Evolutionary conservation across 2,113 vertebrate species (phyloP).

Genomic region (Hiodon alosoides): DNA sequence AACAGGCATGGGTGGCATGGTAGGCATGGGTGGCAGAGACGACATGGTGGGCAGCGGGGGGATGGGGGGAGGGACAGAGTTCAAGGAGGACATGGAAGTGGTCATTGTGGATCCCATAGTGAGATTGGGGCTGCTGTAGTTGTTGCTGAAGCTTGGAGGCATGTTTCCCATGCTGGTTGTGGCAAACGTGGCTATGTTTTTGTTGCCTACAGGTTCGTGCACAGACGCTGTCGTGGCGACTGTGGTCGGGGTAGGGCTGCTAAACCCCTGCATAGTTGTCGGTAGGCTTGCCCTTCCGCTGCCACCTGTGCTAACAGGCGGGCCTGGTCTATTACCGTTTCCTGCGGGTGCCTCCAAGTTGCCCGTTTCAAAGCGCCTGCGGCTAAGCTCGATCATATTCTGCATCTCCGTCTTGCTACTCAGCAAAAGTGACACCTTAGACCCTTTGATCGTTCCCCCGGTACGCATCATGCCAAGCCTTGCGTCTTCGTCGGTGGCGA

Average conservation of each 20-base stretch:
- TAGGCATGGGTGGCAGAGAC: slow-evolving; percentile 86
- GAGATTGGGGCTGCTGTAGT: slow-evolving; percentile 82
- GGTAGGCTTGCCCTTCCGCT: slow-evolving; percentile 66
- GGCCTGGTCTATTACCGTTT: slow-evolving; percentile 75
- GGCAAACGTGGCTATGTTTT: slow-evolving; percentile 76
- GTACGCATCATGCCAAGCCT: slow-evolving; percentile 99
- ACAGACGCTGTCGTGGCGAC: slow-evolving; percentile 76
- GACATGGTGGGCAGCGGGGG: slow-evolving; percentile 84
- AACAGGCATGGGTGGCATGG: slow-evolving; percentile 83
- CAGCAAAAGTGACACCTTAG: slow-evolving; percentile 92
- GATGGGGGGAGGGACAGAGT: slow-evolving; percentile 86
- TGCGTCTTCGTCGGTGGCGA: slow-evolving; percentile 98
- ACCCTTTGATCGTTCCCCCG: slow-evolving; percentile 96
- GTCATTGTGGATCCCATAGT: slow-evolving; percentile 74
- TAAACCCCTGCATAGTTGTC: slow-evolving; percentile 82
- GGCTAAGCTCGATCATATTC: slow-evolving; percentile 98
- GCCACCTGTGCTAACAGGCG: slow-evolving; percentile 72
- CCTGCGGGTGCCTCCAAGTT: slow-evolving; percentile 79
- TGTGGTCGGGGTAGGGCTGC: slow-evolving; percentile 70
- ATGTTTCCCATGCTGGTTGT: slow-evolving; percentile 72
- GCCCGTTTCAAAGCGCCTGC: slow-evolving; percentile 91
- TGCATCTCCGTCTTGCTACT: slow-evolving; percentile 99
- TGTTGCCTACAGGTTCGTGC: slow-evolving; percentile 76
- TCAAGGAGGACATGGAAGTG: slow-evolving; percentile 76
- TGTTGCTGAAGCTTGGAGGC: slow-evolving; percentile 79